phyloP scores from a whole-genome alignment of 2,797 vertebrate species.

The Tinamus major region DNA sequence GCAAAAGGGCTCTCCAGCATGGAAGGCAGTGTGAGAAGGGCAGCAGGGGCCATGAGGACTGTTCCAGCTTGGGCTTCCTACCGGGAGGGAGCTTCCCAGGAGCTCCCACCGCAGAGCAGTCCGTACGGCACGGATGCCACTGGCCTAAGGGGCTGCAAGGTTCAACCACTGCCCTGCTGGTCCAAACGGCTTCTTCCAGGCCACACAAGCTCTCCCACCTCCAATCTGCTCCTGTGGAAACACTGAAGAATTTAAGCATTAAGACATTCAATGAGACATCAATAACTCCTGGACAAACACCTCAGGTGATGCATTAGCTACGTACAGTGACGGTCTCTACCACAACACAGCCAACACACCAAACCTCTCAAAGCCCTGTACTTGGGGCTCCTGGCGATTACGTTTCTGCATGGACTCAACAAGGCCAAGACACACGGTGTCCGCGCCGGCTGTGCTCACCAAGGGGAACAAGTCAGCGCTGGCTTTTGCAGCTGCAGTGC shows the following conservation, averaged over 20 bases:
- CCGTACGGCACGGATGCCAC: too few species aligned
- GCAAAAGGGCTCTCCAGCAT: too few species aligned
- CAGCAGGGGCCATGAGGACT: too few species aligned
- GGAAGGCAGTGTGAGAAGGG: too few species aligned
- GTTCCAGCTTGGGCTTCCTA: too few species aligned
- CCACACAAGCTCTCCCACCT: not conserved
- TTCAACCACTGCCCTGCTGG: too few species aligned
- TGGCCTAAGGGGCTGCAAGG: too few species aligned
- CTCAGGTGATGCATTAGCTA: not conserved
- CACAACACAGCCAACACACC: not conserved
- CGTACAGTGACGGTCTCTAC: not conserved
- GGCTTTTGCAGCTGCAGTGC: not conserved
- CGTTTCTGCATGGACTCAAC: not conserved
- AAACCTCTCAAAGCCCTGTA: not conserved
- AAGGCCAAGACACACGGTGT: not conserved
- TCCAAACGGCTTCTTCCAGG: too few species aligned
- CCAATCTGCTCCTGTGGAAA: not conserved
- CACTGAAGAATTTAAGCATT: fast-evolving
- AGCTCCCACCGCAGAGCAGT: too few species aligned
- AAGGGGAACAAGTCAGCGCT: not conserved
- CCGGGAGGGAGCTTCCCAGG: too few species aligned
- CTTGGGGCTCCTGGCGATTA: conserved; percentile 20
- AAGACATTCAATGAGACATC: not conserved
- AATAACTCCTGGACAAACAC: conserved; percentile 8
- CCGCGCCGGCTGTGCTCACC: not conserved